phyloP scores from a whole-genome alignment of 35 echinoderm and acorn worm species.

The Amphiura filiformis region DNA sequence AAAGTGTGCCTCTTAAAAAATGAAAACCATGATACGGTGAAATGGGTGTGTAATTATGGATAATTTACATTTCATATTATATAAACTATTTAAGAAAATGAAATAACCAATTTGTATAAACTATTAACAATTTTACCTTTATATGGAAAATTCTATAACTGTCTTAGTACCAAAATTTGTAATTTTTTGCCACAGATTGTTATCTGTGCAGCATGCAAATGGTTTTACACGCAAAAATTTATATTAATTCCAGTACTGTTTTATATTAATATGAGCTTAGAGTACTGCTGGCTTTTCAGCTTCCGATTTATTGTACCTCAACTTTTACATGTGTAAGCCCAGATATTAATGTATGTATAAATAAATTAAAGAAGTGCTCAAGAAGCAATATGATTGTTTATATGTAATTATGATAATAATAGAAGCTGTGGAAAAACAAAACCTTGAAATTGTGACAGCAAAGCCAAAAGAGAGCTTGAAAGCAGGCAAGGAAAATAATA shows the following conservation, averaged over 20 bases:
- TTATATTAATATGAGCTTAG: neutral
- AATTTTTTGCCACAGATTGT: neutral
- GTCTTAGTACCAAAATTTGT: neutral
- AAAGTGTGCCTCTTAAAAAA: neutral
- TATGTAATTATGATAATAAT: neutral
- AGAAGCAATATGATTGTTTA: neutral
- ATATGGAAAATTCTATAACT: constrained; percentile 6
- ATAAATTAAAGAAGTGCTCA: neutral
- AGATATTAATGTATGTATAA: neutral
- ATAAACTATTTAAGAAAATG: neutral
- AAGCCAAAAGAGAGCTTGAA: neutral
- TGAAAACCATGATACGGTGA: neutral
- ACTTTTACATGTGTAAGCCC: neutral
- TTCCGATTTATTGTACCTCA: neutral
- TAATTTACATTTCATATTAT: neutral
- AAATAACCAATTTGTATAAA: constrained; percentile 1
- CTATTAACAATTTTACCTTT: neutral
- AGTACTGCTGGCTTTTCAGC: too few relatives aligned
- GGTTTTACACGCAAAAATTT: neutral
- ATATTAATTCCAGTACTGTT: constrained; percentile 3
- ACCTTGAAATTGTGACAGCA: neutral
- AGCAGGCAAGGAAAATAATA: too few relatives aligned
- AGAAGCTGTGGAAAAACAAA: neutral
- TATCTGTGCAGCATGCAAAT: neutral
- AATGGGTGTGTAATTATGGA: neutral